These are phyloP conservation scores for Elgaria multicarinata DNA, from an alignment of 2,113 vertebrate species.

Conservation along the genomic window DNA sequence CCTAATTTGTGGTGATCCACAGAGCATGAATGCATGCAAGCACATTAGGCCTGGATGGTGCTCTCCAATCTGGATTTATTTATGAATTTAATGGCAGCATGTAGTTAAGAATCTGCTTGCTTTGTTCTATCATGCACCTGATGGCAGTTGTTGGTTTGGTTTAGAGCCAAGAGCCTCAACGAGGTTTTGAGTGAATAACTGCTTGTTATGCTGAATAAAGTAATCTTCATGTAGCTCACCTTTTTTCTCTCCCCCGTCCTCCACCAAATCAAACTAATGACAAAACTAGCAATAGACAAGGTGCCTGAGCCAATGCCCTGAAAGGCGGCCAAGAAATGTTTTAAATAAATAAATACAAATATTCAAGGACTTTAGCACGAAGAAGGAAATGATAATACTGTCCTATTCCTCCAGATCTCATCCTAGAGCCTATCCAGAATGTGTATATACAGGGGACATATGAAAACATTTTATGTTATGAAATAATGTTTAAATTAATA, in stretches of 20 bases:
- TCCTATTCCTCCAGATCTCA: constrained; percentile 17
- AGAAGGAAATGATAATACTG: constrained; percentile 9
- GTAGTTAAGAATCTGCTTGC: constrained; percentile 50
- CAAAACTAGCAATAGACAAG: constrained; percentile 40
- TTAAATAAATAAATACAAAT: no score
- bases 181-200: constrained; percentile 63
- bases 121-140: constrained; percentile 38
- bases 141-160: constrained; percentile 46
- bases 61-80: constrained; percentile 33
- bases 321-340: no score
- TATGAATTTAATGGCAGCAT: constrained; percentile 35
- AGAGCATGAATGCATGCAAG: background rate
- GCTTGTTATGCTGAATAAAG: constrained; percentile 40
- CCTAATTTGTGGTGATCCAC: background rate
- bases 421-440: constrained; percentile 47
- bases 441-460: constrained; percentile 4
- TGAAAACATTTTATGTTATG: background rate
- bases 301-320: constrained; percentile 14
- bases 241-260: constrained; percentile 40
- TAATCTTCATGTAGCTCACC: constrained; percentile 39
- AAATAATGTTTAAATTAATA: background rate
- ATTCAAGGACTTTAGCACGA: constrained; percentile 22
- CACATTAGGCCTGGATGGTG: constrained; percentile 21
- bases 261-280: constrained; percentile 39
- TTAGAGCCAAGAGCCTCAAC: constrained; percentile 54